Evolutionary conservation across 2,888 invertebrate species (phyloP).

Genomic region (Tyria jacobaeae): DNA sequence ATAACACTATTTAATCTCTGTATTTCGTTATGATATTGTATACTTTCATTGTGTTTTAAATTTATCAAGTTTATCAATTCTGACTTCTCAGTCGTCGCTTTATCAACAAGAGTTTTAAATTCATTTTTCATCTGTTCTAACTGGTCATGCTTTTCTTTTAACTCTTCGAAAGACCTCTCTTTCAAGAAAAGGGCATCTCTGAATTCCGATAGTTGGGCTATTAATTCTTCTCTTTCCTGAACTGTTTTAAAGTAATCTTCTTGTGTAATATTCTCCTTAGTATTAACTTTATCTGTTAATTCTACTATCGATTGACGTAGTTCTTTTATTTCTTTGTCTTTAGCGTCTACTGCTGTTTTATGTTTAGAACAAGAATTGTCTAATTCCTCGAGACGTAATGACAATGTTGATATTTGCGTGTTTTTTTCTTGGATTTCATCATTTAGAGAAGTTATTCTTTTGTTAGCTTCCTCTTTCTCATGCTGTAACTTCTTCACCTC

Average conservation of each 20-base stretch:
- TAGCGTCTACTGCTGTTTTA: slow-evolving; percentile 57
- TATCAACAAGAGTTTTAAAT: slow-evolving; percentile 65
- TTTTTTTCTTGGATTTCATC: slow-evolving; percentile 67
- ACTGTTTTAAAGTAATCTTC: slow-evolving; percentile 65
- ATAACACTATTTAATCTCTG: slow-evolving; percentile 90
- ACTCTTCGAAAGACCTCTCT: slow-evolving; percentile 59
- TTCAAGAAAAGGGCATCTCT: slow-evolving; percentile 57
- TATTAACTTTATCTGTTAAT: slow-evolving; percentile 67
- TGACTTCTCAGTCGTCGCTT: slow-evolving; percentile 85
- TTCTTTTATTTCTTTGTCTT: slow-evolving; percentile 76
- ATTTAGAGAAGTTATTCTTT: slow-evolving; percentile 60
- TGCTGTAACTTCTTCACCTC: slow-evolving; percentile 62
- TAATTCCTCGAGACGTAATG: slow-evolving; percentile 53
- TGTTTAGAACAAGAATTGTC: slow-evolving; percentile 55
- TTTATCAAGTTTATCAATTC: slow-evolving; percentile 91
- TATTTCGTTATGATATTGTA: slow-evolving; percentile 94
- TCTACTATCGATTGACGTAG: slow-evolving; percentile 71
- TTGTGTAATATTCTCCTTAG: slow-evolving; percentile 59
- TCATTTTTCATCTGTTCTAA: slow-evolving; percentile 64
- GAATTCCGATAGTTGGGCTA: slow-evolving; percentile 60
- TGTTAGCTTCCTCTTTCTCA: slow-evolving; percentile 66
- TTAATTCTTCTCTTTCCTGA: slow-evolving; percentile 66
- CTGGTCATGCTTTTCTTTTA: slow-evolving; percentile 56
- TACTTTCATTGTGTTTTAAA: slow-evolving; percentile 94
- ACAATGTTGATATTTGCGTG: slow-evolving; percentile 59